Evolutionary conservation across 2,888 invertebrate genomes (phyloP), one percentile per base, ranked within the genome.

Genomic region (Diplolepis rosae): DNA sequence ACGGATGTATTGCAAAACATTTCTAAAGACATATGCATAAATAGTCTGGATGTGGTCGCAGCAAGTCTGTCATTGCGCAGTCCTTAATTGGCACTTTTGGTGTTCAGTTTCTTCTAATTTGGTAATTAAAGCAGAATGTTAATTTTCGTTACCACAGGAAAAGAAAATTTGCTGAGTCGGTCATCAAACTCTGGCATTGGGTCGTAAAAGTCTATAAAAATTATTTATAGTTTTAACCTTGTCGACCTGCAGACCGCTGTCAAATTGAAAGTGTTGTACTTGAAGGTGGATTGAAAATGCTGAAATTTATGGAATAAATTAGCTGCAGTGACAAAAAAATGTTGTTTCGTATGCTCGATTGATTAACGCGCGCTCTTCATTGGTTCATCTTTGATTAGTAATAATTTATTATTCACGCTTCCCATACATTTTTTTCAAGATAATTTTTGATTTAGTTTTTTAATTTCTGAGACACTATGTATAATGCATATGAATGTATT

Each of bases 51-150:
- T n/a, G 39, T 24, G 39, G 61, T 61, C 61, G 61, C 61, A 24
- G 22, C 39, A 61, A 61, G 61, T 32, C 39, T 35, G 22, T 22
- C 13, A 61, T 61, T 61, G 39, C 24, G n/a, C 22, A 39, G 35
- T 35, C 35, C 35, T n/a, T 61, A 61, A 61, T 39, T 61, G 39
- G 39, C 39, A 39, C 24, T 61, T 39, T 24, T 22, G 61, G 39
- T 61, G 61, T 52, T 24, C 61, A 24, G 35, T 61, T 61, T 61
- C 27, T 61, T 39, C 35, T 61, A 61, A 61, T 61, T 61, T 61
- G 35, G 39, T 61, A 39, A 61, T 61, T 61, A 18, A 61, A 39
- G 61, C 61, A 22, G 61, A 24, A 56, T 32, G 56, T 24, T 56
- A 56, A 56, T 56, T 56, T 56, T 35, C 56, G 35, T 35, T 56